phyloP scores from a whole-genome alignment of 2,888 invertebrate species.

The Osmoderma eremita region DNA sequence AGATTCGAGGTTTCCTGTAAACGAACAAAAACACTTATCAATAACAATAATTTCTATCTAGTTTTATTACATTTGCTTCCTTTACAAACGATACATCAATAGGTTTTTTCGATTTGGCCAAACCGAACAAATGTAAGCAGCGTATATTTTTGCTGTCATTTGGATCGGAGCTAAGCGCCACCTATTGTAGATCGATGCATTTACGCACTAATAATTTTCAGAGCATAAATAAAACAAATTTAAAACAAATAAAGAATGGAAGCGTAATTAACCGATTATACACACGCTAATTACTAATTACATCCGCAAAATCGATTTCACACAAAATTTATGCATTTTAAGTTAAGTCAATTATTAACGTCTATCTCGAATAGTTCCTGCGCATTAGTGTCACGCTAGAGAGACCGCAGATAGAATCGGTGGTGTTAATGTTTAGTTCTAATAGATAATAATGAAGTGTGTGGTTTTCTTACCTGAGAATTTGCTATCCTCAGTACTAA shows the following conservation, averaged over 20 bases:
- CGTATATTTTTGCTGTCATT: too few relatives aligned
- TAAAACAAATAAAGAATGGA: not conserved
- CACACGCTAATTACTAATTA: not conserved
- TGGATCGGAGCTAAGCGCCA: not conserved
- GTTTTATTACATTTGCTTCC: too few relatives aligned
- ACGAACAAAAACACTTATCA: slow-evolving; percentile 54
- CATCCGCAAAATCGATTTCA: slow-evolving; percentile 15
- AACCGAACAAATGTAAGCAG: not conserved
- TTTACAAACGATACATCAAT: too few relatives aligned
- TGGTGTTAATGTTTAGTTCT: slow-evolving; percentile 4
- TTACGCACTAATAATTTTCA: not conserved
- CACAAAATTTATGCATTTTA: slow-evolving; percentile 6
- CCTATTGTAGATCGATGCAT: not conserved
- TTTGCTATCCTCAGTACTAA: slow-evolving; percentile 67
- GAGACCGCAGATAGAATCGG: too few relatives aligned
- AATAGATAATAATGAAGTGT: slow-evolving; percentile 13
- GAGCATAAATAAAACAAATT: not conserved
- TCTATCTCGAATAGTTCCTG: too few relatives aligned
- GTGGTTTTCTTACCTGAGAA: slow-evolving; percentile 70
- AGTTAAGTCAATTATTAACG: slow-evolving; percentile 5
- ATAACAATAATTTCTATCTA: not conserved
- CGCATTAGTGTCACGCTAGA: too few relatives aligned
- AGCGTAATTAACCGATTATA: slow-evolving; percentile 13
- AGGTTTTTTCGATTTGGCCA: too few relatives aligned
- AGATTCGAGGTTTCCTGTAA: slow-evolving; percentile 72